Evolutionary conservation across 2,113 vertebrate species (phyloP).

Genomic region (Choloepus hoffmanni): DNA sequence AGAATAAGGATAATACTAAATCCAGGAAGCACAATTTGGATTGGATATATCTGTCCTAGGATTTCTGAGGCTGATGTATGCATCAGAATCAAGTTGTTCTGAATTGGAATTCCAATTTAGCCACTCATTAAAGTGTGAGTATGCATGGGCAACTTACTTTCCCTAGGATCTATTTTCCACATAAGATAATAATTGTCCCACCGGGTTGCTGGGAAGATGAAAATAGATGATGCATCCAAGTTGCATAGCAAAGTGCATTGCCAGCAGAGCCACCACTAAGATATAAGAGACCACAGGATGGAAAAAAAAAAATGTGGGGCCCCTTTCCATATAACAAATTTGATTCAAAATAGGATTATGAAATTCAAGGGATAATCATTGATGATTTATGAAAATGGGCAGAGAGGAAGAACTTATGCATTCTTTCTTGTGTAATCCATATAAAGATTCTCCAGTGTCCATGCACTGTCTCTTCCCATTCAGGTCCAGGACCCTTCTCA

Average conservation of each 20-base stretch:
- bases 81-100: background rate
- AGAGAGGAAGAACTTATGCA: background rate
- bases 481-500: background rate
- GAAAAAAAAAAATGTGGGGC: background rate
- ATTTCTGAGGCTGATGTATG: background rate
- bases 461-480: background rate
- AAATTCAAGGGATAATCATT: background rate
- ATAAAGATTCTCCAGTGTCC: background rate
- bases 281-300: background rate
- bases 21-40: background rate
- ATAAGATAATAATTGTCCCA: background rate
- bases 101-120: background rate
- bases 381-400: constrained; percentile 10
- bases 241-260: background rate
- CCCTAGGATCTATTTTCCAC: background rate
- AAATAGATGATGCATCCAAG: background rate
- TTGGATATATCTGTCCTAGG: background rate
- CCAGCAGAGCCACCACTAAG: background rate
- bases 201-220: background rate
- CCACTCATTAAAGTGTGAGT: background rate
- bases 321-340: background rate
- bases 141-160: background rate
- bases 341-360: background rate
- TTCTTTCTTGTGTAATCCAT: background rate
- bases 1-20: background rate